These are phyloP conservation scores for Neodiprion fabricii DNA, from an alignment of 1,140 invertebrate genomes.

Conservation along the genomic window DNA sequence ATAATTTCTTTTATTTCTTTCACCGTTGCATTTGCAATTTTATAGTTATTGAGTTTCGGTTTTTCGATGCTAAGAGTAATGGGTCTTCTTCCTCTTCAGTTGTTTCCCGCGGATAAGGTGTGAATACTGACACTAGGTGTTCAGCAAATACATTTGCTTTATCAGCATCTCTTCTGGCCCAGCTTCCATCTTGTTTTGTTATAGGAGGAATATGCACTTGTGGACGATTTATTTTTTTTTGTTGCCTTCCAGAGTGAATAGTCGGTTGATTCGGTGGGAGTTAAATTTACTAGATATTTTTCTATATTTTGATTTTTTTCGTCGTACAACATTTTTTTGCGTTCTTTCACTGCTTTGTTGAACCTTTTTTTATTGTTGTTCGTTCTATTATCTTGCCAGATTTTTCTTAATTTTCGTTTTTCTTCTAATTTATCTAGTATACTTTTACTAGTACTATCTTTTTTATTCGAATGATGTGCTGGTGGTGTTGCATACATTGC, in stretches of 20 bases:
- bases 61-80: neutral
- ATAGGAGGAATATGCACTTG: conserved; percentile 20
- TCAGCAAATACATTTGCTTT: conserved; percentile 32
- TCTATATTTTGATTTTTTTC: conserved; percentile 8
- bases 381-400: conserved; percentile 9
- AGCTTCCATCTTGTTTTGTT: conserved; percentile 24
- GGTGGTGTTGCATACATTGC: neutral
- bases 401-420: conserved; percentile 10
- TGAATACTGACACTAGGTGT: conserved; percentile 22
- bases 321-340: neutral
- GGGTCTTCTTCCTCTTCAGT: conserved; percentile 10
- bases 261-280: conserved; percentile 13
- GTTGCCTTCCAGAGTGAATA: conserved; percentile 36
- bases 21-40: conserved; percentile 14
- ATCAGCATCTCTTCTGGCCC: conserved; percentile 29
- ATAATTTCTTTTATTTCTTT: neutral
- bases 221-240: conserved; percentile 19
- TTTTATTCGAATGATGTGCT: too few species aligned
- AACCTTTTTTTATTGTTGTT: conserved; percentile 10
- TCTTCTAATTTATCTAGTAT: conserved; percentile 12
- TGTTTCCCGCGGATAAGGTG: conserved; percentile 12
- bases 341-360: conserved; percentile 9
- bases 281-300: conserved; percentile 14
- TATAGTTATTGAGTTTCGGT: conserved; percentile 1
- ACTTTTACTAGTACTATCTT: neutral